These are phyloP conservation scores for Andrena fulva DNA, from an alignment of 2,888 invertebrate genomes.

Conservation along the genomic window DNA sequence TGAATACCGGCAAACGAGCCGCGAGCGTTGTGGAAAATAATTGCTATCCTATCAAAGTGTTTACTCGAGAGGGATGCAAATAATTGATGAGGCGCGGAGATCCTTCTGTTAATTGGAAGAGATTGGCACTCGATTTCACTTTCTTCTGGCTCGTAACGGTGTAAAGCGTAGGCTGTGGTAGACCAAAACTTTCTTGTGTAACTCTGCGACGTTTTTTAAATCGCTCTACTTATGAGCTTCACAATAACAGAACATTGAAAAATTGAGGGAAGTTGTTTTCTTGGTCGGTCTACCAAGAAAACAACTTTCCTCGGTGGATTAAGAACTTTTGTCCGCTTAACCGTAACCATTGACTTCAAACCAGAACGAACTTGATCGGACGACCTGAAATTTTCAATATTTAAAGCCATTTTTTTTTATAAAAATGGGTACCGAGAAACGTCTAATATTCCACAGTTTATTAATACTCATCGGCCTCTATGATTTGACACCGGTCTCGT, in stretches of 20 bases:
- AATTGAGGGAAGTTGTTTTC: no score
- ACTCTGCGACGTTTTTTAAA: not conserved
- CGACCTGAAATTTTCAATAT: not conserved
- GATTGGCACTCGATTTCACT: constrained; percentile 25
- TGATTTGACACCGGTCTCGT: not conserved
- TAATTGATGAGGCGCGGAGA: constrained; percentile 11
- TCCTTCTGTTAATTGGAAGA: constrained; percentile 36
- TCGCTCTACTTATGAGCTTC: not conserved
- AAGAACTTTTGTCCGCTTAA: no score
- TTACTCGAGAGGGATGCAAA: constrained; percentile 20
- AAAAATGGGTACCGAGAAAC: no score
- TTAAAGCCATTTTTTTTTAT: not conserved
- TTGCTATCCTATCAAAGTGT: constrained; percentile 13
- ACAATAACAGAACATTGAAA: not conserved
- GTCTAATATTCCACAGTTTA: not conserved
- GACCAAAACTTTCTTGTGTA: constrained; percentile 1
- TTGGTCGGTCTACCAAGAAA: no score
- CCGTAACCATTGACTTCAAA: no score
- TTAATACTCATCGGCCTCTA: not conserved
- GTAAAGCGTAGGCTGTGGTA: not conserved
- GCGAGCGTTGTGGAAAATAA: constrained; percentile 47
- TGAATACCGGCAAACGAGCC: not conserved
- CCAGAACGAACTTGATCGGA: no score
- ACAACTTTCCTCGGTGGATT: no score
- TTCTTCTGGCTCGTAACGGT: not conserved